phyloP scores from a whole-genome alignment of 2,113 vertebrate species.

The Bufo bufo region DNA sequence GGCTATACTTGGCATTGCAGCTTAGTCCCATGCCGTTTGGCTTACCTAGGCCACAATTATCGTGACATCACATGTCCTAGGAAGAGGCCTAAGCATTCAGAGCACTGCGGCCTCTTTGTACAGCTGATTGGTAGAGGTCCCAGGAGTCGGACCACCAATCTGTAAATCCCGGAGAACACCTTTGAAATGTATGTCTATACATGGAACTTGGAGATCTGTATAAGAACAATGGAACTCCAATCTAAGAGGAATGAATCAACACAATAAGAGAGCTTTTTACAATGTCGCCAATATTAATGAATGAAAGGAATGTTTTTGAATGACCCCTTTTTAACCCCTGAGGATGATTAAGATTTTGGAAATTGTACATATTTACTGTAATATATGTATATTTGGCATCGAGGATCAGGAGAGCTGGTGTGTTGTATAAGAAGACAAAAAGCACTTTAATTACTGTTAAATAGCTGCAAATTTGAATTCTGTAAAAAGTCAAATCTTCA shows the following conservation, averaged over 20 bases:
- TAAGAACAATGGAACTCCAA: neutral
- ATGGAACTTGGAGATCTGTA: neutral
- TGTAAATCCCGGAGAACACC: no score
- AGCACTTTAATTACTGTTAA: constrained; percentile 80
- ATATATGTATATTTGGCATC: constrained; percentile 78
- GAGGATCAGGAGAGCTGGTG: constrained; percentile 52
- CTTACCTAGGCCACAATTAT: no score
- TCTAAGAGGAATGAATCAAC: no score
- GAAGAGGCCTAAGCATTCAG: no score
- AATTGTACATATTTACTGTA: constrained; percentile 78
- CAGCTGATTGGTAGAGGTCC: no score
- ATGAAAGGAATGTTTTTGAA: constrained; percentile 61
- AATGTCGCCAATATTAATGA: constrained; percentile 39
- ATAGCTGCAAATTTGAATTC: constrained; percentile 76
- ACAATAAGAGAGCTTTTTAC: neutral
- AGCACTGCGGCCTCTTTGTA: no score
- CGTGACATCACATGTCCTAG: no score
- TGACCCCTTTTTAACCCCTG: constrained; percentile 61
- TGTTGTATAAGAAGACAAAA: constrained; percentile 72
- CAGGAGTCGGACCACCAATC: no score
- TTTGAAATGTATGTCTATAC: neutral
- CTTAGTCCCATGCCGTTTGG: no score
- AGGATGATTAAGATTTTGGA: constrained; percentile 74
- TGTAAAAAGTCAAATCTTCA: constrained; percentile 70
- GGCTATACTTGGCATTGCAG: no score